Conservation (phyloP, 2,113 vertebrate genomes). For the Tiliqua scincoides region DNA sequence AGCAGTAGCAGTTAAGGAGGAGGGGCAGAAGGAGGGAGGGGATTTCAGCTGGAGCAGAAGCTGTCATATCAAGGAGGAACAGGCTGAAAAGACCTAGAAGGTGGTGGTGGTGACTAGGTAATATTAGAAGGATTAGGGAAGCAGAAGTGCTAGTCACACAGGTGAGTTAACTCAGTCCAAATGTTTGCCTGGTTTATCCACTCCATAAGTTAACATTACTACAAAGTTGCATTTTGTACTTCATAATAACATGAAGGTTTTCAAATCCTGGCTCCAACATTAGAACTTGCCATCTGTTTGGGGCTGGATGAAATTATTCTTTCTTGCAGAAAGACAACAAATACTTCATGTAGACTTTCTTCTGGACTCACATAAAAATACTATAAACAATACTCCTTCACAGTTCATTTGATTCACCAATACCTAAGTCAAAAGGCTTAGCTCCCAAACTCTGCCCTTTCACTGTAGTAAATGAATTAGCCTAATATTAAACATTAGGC, state of each 20-base stretch:
- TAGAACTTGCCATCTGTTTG: not conserved
- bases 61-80: conserved; percentile 56
- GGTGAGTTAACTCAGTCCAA: conserved; percentile 45
- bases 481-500: not conserved
- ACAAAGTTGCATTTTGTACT: fast-evolving
- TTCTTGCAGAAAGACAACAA: not conserved
- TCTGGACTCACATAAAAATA: not conserved
- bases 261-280: not conserved
- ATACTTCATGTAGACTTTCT: not conserved
- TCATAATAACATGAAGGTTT: not conserved
- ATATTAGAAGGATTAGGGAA: conserved; percentile 47
- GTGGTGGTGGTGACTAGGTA: conserved; percentile 28
- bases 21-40: conserved; percentile 60
- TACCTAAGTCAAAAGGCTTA: not conserved
- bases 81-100: conserved; percentile 67
- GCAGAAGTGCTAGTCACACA: conserved; percentile 28
- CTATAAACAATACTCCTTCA: not conserved
- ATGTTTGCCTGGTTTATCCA: conserved; percentile 18
- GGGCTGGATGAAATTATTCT: not conserved
- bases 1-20: conserved; percentile 61
- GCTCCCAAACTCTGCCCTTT: not conserved
- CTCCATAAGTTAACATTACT: conserved; percentile 1
- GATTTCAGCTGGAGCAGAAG: conserved; percentile 61
- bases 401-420: not conserved
- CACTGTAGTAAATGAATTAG: not conserved